Conservation (phyloP, 2,797 vertebrate species). For the Sebastes itinus region DNA sequence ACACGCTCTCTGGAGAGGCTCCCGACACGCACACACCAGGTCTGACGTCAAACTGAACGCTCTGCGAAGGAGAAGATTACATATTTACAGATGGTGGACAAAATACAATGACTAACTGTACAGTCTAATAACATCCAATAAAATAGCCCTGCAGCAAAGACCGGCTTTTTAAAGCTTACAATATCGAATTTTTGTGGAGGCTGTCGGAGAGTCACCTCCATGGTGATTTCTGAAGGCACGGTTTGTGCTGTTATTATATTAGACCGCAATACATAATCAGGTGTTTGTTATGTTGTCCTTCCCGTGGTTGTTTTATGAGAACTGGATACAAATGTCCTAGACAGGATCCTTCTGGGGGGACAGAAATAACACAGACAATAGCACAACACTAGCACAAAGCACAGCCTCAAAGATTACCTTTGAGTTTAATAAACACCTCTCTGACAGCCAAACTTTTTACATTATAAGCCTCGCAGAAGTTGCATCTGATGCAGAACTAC, state of each 20-base stretch:
- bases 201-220: conserved; percentile 44
- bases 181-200: conserved; percentile 52
- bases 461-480: not conserved
- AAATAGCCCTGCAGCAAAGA: conserved; percentile 40
- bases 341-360: conserved; percentile 35
- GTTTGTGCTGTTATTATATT: conserved; percentile 49
- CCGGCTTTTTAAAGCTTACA: conserved; percentile 26
- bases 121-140: conserved; percentile 56
- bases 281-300: conserved; percentile 48
- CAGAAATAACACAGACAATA: conserved; percentile 38
- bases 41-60: conserved; percentile 89
- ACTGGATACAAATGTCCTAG: conserved; percentile 23
- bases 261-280: conserved; percentile 51
- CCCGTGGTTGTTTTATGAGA: conserved; percentile 59
- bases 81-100: conserved; percentile 41
- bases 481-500: not conserved
- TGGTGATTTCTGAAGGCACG: conserved; percentile 41
- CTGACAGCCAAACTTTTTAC: conserved; percentile 10
- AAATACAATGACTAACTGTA: conserved; percentile 30
- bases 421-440: conserved; percentile 24
- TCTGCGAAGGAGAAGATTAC: conserved; percentile 63
- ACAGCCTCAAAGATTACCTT: conserved; percentile 6
- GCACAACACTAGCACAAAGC: not conserved
- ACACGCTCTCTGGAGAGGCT: conserved; percentile 91
- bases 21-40: conserved; percentile 92